Percentiles rank a stretch among this genome's conserved stretches.
These are phyloP conservation scores for Cygnus olor DNA, from an alignment of 2,797 vertebrate genomes.

Conservation along the genomic window DNA sequence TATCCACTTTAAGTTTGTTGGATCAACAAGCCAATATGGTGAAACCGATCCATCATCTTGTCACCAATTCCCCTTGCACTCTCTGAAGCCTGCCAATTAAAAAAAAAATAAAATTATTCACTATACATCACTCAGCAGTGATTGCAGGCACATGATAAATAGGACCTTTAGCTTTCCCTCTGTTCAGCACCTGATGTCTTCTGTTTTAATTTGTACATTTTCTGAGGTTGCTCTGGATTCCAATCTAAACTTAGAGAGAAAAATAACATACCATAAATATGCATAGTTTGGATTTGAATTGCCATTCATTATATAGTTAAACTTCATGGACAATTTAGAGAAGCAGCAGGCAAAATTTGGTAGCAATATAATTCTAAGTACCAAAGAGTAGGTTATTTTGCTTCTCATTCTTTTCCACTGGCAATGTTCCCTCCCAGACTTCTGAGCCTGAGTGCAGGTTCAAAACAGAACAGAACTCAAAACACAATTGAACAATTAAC, in stretches of 20 bases:
- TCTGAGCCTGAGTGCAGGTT: not conserved
- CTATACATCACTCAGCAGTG: slow-evolving; percentile 74
- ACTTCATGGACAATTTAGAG: not conserved
- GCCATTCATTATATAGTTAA: slow-evolving; percentile 5
- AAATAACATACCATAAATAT: not conserved
- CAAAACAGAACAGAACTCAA: not conserved
- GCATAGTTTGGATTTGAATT: slow-evolving; percentile 33
- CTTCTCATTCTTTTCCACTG: not conserved
- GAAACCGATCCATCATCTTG: slow-evolving; percentile 92
- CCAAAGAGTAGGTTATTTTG: not conserved
- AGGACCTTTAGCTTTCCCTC: slow-evolving; percentile 62
- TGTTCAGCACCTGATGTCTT: slow-evolving; percentile 40
- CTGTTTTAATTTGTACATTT: slow-evolving; percentile 9
- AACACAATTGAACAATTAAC: not conserved
- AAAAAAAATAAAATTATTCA: slow-evolving; percentile 68
- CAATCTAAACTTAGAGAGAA: slow-evolving; percentile 12
- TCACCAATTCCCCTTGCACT: slow-evolving; percentile 82
- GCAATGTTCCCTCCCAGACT: not conserved
- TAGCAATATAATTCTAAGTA: not conserved
- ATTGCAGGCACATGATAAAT: slow-evolving; percentile 80
- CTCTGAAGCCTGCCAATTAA: slow-evolving; percentile 84
- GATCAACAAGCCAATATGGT: slow-evolving; percentile 89
- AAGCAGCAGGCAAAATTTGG: slow-evolving; percentile 8
- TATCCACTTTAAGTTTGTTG: slow-evolving; percentile 85
- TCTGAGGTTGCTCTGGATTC: slow-evolving; percentile 5